Base-by-base conservation (phyloP, 2,888 invertebrate species). In the Cinara cedri region DNA sequence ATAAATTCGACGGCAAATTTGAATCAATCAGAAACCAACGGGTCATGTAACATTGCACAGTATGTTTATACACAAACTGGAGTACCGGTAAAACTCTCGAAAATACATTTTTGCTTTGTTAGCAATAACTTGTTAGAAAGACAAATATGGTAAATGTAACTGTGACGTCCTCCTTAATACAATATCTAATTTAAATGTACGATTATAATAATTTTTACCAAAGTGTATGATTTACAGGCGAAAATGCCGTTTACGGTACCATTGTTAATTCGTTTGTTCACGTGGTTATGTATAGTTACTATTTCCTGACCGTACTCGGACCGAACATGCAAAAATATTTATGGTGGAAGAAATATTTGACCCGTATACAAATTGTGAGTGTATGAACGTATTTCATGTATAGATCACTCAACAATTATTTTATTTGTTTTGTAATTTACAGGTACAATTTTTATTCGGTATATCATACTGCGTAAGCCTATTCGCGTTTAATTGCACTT, bases 401-500 rank as follows among this genome's bases (percentile, higher is more conserved):
- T 9, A 10, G 10, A 21, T 54, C 1, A 4, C 13, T 46, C 1
- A 3, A 14, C 9, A 68, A 54, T 26, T 54, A 4, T 34, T 8
- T 54, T n/a, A 51, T n/a, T 19, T 21, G 0, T 4, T 46, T 9
- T 21, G 9, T 6, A 11, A 19, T 4, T 87, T 86, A 21, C 87
- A 91, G 90, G 85, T 88, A 1, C 92, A 92, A 84, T 92, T 92
- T 83, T 86, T 89, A 42, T 84, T 92, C 54, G 91, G 92, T 88
- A 86, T 92, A 26, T 84, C 86, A 11, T 92, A 92, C 84, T 88
- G 91, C 85, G 84, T 87, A 34, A 85, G 87, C 84, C 88, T 88
- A 3, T 86, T 88, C 62, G 86, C 85, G 21, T 87, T 88, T 85
- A 89, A 89, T 82, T 90, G 89, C 85, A 87, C 87, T 81, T 86